Base-by-base conservation (phyloP, 1,140 invertebrate genomes). In the Marisa cornuarietis region DNA sequence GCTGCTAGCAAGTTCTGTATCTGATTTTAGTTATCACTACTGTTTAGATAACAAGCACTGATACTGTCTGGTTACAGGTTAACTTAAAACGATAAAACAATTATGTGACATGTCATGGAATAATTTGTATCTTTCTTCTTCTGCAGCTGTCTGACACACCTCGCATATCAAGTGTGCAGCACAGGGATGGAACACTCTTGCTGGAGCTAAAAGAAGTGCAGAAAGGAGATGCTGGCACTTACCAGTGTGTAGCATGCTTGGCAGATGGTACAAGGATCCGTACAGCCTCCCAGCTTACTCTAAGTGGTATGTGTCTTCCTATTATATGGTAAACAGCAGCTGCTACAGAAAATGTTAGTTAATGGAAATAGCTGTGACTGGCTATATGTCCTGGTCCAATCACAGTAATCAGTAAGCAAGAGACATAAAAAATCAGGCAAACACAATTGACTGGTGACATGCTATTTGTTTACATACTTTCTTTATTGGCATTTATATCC, bases 131-230 rank as follows among this genome's bases (percentile, higher is more conserved):
- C 31, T 42, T 16, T 72, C 10, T 49, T 72, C 31, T 16, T 49
- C n/a, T 76, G 8, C 74, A 76, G 74, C 16, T 76, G n/a, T 76
- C 58, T 11, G 52, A 62, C 0, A 11, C 74, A 26, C 51, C 61
- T 14, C 74, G 74, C 5, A 51, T 66, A n/a, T 63, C 74, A 31
- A 51, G 51, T 14, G 10, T 13, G 9, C 74, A 66, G 26, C 61
- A 83, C 54, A 16, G 76, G 26, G 81, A 86, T 61, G 85, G 87
- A 42, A 86, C 81, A 18, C 81, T 83, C 58, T 76, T 76, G 49
- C 94, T 99, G 92, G 98, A 99, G 92, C 98, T 99, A 79, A 94
- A 96, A 68, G 96, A 98, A 90, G 97, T 96, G 90, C 94, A 95
- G 89, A 94, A 96, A 6, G 94, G 95, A 84, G 98, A 99, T 91